These are phyloP conservation scores for Papilio glaucus DNA, from an alignment of 1,140 invertebrate species.

Conservation along the genomic window DNA sequence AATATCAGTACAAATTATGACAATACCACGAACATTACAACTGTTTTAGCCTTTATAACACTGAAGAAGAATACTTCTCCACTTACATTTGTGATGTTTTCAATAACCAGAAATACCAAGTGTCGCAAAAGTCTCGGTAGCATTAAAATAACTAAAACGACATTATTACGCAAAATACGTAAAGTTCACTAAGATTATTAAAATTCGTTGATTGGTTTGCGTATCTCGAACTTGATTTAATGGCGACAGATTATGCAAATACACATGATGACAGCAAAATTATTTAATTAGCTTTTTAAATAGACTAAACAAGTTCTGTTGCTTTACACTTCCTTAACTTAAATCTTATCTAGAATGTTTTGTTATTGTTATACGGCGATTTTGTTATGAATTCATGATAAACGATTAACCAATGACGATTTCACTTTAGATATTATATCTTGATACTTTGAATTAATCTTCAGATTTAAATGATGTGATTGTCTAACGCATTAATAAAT, in stretches of 20 bases:
- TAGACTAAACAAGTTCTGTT: constrained; percentile 27
- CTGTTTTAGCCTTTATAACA: too few relatives aligned
- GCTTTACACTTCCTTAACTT: constrained; percentile 20
- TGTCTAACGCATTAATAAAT: too few relatives aligned
- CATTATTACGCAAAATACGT: background rate
- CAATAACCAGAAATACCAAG: too few relatives aligned
- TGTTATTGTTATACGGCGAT: too few relatives aligned
- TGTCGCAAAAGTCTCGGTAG: background rate
- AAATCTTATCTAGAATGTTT: constrained; percentile 8
- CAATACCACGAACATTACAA: too few relatives aligned
- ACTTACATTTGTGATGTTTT: too few relatives aligned
- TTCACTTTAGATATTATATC: background rate
- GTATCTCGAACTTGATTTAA: constrained; percentile 30
- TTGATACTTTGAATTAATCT: too few relatives aligned
- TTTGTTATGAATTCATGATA: too few relatives aligned
- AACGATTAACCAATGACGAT: background rate
- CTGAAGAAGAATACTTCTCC: too few relatives aligned
- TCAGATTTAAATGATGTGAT: too few relatives aligned
- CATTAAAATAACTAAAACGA: background rate
- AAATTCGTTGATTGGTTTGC: constrained; percentile 17
- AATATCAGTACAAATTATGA: too few relatives aligned
- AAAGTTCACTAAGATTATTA: background rate
- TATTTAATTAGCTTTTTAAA: constrained; percentile 36
- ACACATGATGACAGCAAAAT: constrained; percentile 10
- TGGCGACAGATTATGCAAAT: constrained; percentile 36